Base-by-base conservation (phyloP, 1,140 invertebrate genomes). In the Limonius californicus region DNA sequence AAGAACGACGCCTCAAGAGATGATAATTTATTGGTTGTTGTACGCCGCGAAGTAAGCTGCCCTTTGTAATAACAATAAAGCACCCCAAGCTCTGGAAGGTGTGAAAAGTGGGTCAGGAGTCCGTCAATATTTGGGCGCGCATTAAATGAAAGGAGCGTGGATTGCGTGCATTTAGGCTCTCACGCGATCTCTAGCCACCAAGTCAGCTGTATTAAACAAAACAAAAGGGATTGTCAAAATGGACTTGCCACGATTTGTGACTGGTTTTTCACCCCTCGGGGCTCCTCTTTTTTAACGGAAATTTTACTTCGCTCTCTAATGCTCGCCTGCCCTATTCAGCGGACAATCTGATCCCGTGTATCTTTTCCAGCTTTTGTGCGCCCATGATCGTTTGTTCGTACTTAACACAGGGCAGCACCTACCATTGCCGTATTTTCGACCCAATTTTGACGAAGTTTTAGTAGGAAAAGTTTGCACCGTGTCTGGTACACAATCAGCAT, bases 31-130 rank as follows among this genome's bases (percentile, higher is more conserved):
- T 39, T 39, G n/a, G 35, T 39, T 39, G 35, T 39, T 39, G 16
- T 50, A 19, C 20, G 45, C 8, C 7, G 16, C 16, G 16, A 50
- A 50, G 14, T 50, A 50, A 50, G 45, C 45, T 50, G 45, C 20
- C 20, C 45, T 50, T 50, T 50, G n/a, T 50, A 50, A 50, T 50
- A 50, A 50, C 45, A 50, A 50, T 50, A 19, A 50, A 50, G 45
- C 16, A 19, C 14, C 20, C 16, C 45, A 19, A 50, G 45, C 20
- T 50, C 16, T 50, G 12, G 3, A 21, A 50, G 45, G 45, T 50
- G 45, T 21, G 45, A 50, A 50, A 50, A 50, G 45, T 50, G 45
- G 45, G 45, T 50, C 45, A 50, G 45, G 9, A 50, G 45, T 50
- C 20, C 16, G 45, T 50, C 45, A 50, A 50, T 50, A 50, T 50